Base-by-base conservation (phyloP, 2,888 invertebrate species). In the Drosophila nigricruria region DNA sequence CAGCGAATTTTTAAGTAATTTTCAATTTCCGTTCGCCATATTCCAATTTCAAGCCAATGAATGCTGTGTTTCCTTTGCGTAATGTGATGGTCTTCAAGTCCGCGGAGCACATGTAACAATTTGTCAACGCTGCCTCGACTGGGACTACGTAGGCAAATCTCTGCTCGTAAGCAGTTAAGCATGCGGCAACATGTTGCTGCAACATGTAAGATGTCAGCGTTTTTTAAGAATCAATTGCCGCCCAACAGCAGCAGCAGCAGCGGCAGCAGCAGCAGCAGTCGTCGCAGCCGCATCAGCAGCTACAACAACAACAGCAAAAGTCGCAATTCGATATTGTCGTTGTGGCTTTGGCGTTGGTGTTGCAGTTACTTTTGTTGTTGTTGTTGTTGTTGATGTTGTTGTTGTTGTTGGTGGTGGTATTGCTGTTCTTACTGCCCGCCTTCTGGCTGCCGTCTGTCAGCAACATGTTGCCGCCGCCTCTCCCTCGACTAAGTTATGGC, bases 191-290 rank as follows among this genome's bases (percentile, higher is more conserved):
- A 90, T 89, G 82, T 81, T 77, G 80, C 80, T 73, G 89, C 91
- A 83, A 82, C 91, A 88, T 91, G 91, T 91, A 85, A 90, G 81
- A 70, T 90, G 91, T 91, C 88, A 91, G 64, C 72, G 74, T 73
- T 79, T 85, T 82, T 85, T 83, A 85, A 89, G 88, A 85, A 90
- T 89, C 89, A 89, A 91, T 90, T 90, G 90, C 77, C 72, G 74
- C 77, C 73, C 89, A 88, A 82, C 70, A 64, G 60, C 69, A 70
- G 59, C 79, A 60, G 45, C 45, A 45, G 45, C n/a, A 10, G 40
- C 73, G 47, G 8, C 60, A 36, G n/a, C 12, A 16, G 23, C 87
- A 83, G 70, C 68, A 58, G 52, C 67, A 32, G 32, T 10, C 32
- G 32, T 10, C 32, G 10, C 16, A 36, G 36, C n/a, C 6, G 27